Conservation (phyloP, 2,797 vertebrate species). For the Acanthis flammea region DNA sequence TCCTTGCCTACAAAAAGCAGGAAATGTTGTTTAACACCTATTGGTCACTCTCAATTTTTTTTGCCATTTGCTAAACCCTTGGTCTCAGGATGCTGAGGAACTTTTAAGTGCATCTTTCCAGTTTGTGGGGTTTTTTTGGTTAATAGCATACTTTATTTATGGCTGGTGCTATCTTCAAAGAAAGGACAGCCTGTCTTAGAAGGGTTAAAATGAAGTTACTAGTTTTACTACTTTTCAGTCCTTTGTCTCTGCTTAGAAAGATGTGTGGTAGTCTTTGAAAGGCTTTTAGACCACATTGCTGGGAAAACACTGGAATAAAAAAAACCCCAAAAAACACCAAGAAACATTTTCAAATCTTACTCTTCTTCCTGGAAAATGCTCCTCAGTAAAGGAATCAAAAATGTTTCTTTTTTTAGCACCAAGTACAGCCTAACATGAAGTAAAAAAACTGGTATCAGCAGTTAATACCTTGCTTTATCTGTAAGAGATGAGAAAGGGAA, state of each 20-base stretch:
- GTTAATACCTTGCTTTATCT: not conserved
- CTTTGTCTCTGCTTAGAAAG: not conserved
- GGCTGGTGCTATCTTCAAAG: not conserved
- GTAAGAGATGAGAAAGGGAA: not conserved
- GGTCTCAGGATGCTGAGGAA: not conserved
- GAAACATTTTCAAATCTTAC: not conserved
- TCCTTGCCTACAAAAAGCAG: not conserved
- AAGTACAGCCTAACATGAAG: not conserved
- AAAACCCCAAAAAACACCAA: rapidly evolving
- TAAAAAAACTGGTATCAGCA: not conserved
- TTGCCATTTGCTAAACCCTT: not conserved
- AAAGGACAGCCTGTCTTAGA: not conserved
- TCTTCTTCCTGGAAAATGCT: not conserved
- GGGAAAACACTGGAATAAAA: not conserved
- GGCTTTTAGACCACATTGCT: not conserved
- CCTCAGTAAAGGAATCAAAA: not conserved
- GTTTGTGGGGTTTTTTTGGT: not conserved
- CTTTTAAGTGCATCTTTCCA: not conserved
- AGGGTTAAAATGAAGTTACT: not conserved
- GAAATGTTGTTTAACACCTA: not conserved
- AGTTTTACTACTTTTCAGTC: not conserved
- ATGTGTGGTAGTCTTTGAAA: not conserved
- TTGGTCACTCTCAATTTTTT: not conserved
- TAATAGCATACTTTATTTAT: not conserved
- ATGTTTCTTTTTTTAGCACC: not conserved